Percentiles rank a stretch among this genome's conserved stretches.
Evolutionary conservation across 2,888 invertebrate genomes (phyloP).

Genomic region (Torymus texanus): DNA sequence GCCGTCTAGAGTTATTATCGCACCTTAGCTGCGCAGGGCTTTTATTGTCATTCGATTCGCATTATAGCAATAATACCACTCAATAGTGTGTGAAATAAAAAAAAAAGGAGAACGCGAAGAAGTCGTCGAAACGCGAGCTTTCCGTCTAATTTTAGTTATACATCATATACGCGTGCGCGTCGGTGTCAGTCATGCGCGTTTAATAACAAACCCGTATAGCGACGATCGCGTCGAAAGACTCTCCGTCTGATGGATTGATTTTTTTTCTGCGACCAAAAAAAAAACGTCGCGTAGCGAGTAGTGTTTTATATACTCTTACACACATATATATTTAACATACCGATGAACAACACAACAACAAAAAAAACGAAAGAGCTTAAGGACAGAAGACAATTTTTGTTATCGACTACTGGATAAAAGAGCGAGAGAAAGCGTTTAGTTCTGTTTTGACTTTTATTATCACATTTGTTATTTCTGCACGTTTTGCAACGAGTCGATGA

Average conservation of each 20-base stretch:
- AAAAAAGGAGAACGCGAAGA: constrained; percentile 1
- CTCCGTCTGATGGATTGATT: not conserved
- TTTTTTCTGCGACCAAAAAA: not conserved
- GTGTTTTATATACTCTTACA: too few relatives aligned
- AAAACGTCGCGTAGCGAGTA: too few relatives aligned
- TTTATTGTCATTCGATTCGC: constrained; percentile 61
- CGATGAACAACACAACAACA: too few relatives aligned
- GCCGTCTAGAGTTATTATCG: constrained; percentile 60
- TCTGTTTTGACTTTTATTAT: constrained; percentile 26
- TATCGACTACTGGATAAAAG: constrained; percentile 24
- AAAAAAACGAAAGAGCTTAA: too few relatives aligned
- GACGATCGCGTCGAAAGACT: too few relatives aligned
- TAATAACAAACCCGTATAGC: not conserved
- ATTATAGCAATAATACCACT: constrained; percentile 55
- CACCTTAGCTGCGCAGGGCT: constrained; percentile 48
- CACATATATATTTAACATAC: too few relatives aligned
- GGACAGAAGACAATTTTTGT: not conserved
- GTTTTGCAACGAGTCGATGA: constrained; percentile 32
- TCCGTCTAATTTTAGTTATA: constrained; percentile 52
- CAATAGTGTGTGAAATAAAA: constrained; percentile 50
- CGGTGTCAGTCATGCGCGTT: constrained; percentile 23
- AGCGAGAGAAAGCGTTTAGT: constrained; percentile 16
- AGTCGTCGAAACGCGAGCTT: constrained; percentile 56
- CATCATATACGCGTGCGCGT: constrained; percentile 29
- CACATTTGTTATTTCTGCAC: constrained; percentile 26